A percentile compares a stretch with the other conserved stretches of the same genome.
phyloP scores from a whole-genome alignment of 2,797 vertebrate species.

The Hemibagrus guttatus region DNA sequence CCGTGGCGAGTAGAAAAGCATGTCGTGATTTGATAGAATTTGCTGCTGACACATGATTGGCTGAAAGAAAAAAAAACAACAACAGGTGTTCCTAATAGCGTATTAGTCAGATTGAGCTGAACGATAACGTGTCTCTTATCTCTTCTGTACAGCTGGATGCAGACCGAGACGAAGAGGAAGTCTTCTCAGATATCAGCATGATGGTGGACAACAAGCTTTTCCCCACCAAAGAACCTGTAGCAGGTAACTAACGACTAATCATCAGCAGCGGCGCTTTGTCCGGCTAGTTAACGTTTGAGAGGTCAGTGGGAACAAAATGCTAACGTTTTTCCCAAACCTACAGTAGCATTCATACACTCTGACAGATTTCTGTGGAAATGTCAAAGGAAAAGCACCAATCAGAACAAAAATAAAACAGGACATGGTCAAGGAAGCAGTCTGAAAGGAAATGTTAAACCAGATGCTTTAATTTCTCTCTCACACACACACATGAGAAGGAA shows the following conservation, averaged over 20 bases:
- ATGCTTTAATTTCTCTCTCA: neutral
- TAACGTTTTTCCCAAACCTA: neutral
- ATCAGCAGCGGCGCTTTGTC: too few relatives aligned
- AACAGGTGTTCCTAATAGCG: neutral
- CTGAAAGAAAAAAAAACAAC: neutral
- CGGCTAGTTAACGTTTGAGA: too few relatives aligned
- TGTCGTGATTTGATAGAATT: neutral
- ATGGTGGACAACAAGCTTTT: slow-evolving; percentile 93
- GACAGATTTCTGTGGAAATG: neutral
- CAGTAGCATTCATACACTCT: neutral
- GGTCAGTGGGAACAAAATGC: too few relatives aligned
- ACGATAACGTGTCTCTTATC: neutral
- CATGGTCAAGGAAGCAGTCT: neutral
- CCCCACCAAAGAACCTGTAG: slow-evolving; percentile 82
- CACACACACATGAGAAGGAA: neutral
- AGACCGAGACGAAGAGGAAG: slow-evolving; percentile 92
- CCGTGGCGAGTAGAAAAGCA: neutral
- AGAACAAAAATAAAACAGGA: too few relatives aligned
- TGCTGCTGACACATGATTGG: neutral
- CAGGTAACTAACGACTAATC: slow-evolving; percentile 81
- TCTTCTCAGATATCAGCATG: slow-evolving; percentile 91
- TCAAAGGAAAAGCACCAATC: neutral
- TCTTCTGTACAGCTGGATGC: slow-evolving; percentile 83
- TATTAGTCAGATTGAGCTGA: neutral
- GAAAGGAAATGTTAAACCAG: neutral